phyloP scores from a whole-genome alignment of 2,888 invertebrate genomes.

The Ectemnius continuus region DNA sequence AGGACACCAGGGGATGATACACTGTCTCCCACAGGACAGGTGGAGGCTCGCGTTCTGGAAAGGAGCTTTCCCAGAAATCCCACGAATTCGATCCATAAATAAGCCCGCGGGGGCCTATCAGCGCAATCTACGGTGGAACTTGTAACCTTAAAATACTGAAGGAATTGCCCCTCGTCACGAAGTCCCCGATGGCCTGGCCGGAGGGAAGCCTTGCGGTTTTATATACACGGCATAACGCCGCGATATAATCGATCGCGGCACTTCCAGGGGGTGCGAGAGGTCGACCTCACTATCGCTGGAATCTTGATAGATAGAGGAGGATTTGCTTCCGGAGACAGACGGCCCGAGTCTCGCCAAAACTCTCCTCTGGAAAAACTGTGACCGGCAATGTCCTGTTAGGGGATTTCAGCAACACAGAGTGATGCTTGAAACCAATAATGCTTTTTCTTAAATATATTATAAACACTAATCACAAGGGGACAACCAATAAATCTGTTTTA shows the following conservation, averaged over 20 bases:
- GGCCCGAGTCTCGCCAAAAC: too few species aligned
- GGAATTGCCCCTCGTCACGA: constrained; percentile 63
- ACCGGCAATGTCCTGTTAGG: not conserved
- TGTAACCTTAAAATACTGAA: constrained; percentile 63
- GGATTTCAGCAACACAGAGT: too few species aligned
- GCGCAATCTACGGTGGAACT: constrained; percentile 61
- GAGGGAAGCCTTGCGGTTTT: constrained; percentile 7
- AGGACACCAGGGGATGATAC: too few species aligned
- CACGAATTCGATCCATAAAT: constrained; percentile 65
- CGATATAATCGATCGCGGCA: constrained; percentile 20
- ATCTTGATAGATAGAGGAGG: too few species aligned
- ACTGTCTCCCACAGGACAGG: too few species aligned
- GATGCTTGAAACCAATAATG: too few species aligned
- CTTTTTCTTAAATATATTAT: too few species aligned
- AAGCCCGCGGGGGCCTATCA: constrained; percentile 59
- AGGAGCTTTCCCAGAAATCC: constrained; percentile 60
- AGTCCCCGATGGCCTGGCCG: constrained; percentile 40
- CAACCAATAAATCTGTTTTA: too few species aligned
- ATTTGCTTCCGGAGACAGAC: too few species aligned
- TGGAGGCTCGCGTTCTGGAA: constrained; percentile 11
- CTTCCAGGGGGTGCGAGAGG: not conserved
- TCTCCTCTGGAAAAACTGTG: too few species aligned
- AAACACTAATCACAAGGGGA: too few species aligned
- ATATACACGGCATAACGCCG: constrained; percentile 5
- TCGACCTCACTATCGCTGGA: too few species aligned